These are phyloP conservation scores for Apodemus agrarius DNA, from an alignment of 2,797 vertebrate species.

Conservation along the genomic window DNA sequence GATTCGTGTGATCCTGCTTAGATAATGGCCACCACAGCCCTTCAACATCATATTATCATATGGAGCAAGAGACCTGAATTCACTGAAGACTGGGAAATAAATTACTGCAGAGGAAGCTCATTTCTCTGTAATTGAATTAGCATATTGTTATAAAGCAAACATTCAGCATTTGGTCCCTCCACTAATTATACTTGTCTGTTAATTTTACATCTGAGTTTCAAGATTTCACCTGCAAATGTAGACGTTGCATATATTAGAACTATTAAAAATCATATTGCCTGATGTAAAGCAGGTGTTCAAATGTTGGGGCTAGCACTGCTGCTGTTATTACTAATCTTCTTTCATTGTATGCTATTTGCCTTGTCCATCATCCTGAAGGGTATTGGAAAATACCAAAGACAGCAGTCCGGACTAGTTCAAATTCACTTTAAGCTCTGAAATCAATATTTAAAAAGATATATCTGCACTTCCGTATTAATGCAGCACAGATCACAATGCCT, in stretches of 20 bases:
- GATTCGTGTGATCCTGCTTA: background rate
- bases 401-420: background rate
- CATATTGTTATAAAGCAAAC: background rate
- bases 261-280: background rate
- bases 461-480: background rate
- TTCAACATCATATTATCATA: background rate
- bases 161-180: background rate
- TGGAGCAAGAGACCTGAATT: background rate
- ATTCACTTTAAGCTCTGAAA: slow-evolving; percentile 31
- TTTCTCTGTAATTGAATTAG: background rate
- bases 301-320: background rate
- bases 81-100: background rate
- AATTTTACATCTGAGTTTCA: slow-evolving; percentile 41
- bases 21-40: background rate
- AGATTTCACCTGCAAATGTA: slow-evolving; percentile 34
- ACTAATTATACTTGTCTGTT: background rate
- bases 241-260: background rate
- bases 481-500: background rate
- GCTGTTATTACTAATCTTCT: background rate
- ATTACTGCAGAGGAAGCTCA: background rate
- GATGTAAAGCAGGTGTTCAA: background rate
- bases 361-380: slow-evolving; percentile 5
- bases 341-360: background rate
- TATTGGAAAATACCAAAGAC: background rate
- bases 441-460: background rate